Base-by-base conservation (phyloP, 2,888 invertebrate species). In the Melieria picta region DNA sequence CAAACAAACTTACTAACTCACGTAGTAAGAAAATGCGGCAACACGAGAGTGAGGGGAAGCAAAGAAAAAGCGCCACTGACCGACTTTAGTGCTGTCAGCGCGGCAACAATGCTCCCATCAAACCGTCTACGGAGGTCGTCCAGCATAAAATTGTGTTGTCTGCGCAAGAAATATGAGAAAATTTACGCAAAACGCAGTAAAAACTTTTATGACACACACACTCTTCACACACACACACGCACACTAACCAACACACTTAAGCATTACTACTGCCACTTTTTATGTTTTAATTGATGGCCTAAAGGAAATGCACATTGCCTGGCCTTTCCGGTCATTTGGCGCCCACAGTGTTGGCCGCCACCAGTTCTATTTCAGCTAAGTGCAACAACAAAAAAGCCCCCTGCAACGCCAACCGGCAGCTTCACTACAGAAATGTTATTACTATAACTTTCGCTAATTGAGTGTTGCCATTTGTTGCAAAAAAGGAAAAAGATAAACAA, bases 391-490 rank as follows among this genome's bases (percentile, higher is more conserved):
- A 52, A 30, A 4, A n/a, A n/a, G n/a, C n/a, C 52, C 5, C 13
- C 52, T 52, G 13, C 50, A 50, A 50, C 7, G 11, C 13, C 11
- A 5, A n/a, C 52, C n/a, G 11, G 11, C 50, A 52, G 11, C 52
- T 11, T 52, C 6, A 52, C 13, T 52, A 52, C n/a, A n/a, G 7
- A 61, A 30, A 45, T 43, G 55, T 65, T 56, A 65, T 56, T 48
- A n/a, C 65, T 43, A 58, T 69, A 72, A 74, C 75, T 75, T 75
- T 75, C 72, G 73, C 75, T 75, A 75, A 74, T 75, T 71, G 67
- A 52, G 58, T 69, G 72, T 46, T 71, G 70, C 30, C 30, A 30
- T 30, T 30, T 30, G 30, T 30, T 30, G 30, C 30, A 30, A 30
- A 30, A 30, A 30, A 30, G 30, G 30, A 30, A 30, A 30, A 30